A percentile compares a stretch with the other conserved stretches of the same genome.
phyloP scores from a whole-genome alignment of 2,888 invertebrate genomes.

The Leptinotarsa rubiginosa region DNA sequence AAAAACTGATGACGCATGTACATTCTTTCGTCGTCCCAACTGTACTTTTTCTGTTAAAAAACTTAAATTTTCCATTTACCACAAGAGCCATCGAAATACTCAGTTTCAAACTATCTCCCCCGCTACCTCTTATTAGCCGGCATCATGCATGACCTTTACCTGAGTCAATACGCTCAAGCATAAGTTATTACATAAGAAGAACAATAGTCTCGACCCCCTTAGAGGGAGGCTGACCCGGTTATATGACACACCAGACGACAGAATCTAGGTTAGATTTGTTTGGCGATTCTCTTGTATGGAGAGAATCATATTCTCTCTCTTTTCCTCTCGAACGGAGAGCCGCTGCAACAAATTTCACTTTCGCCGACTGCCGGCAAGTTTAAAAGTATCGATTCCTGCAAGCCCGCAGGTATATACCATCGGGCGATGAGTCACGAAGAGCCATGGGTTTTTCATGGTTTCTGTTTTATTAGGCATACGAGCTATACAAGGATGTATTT shows the following conservation, averaged over 20 bases:
- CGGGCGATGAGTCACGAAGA: conserved; percentile 4
- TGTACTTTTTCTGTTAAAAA: no score
- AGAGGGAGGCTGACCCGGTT: conserved; percentile 47
- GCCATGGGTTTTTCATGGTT: background rate
- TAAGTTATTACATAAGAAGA: conserved; percentile 32
- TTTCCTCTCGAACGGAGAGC: conserved; percentile 6
- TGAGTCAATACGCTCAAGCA: conserved; percentile 26
- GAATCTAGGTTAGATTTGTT: conserved; percentile 44
- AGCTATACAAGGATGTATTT: background rate
- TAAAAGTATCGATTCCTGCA: conserved; percentile 9
- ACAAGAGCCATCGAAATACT: background rate
- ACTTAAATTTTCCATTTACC: no score
- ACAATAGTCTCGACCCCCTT: conserved; percentile 42
- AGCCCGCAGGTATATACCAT: background rate
- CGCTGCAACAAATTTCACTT: conserved; percentile 12
- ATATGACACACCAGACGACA: conserved; percentile 33
- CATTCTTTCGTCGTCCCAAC: no score
- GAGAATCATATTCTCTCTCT: conserved; percentile 4
- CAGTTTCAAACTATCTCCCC: background rate
- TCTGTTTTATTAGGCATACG: background rate
- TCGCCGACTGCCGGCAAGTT: conserved; percentile 3
- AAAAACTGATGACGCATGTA: no score
- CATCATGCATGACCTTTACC: conserved; percentile 9
- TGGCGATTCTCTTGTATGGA: conserved; percentile 4
- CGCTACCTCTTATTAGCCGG: background rate